These are phyloP conservation scores for Oscheius onirici DNA, from an alignment of 2,888 invertebrate genomes.

Conservation along the genomic window DNA sequence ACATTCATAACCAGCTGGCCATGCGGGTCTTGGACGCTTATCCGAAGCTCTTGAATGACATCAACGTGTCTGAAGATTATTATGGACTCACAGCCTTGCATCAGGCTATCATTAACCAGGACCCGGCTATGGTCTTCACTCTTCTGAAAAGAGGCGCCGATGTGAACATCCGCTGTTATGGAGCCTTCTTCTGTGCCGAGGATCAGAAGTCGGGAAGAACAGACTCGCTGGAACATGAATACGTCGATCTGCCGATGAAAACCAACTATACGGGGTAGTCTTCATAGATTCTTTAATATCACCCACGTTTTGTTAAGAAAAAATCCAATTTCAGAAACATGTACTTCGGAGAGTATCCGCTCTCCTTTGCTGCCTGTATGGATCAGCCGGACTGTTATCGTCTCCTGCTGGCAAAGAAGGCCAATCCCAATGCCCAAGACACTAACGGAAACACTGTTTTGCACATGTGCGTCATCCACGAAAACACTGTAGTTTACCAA, in stretches of 20 bases:
- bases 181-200: constrained; percentile 93
- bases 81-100: constrained; percentile 78
- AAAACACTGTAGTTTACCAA: constrained; percentile 79
- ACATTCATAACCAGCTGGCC: constrained; percentile 77
- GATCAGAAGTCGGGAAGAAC: constrained; percentile 82
- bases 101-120: constrained; percentile 97
- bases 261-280: constrained; percentile 87
- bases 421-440: constrained; percentile 91
- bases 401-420: constrained; percentile 83
- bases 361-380: constrained; percentile 93
- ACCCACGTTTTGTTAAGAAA: too few relatives aligned
- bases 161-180: constrained; percentile 81
- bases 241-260: constrained; percentile 83
- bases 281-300: too few relatives aligned
- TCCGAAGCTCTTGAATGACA: constrained; percentile 84
- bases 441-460: constrained; percentile 95
- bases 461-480: constrained; percentile 94
- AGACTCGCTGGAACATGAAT: constrained; percentile 88
- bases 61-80: constrained; percentile 66
- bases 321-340: constrained; percentile 87
- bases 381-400: constrained; percentile 93
- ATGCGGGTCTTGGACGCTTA: constrained; percentile 89
- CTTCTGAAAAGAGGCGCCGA: constrained; percentile 90
- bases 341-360: constrained; percentile 97
- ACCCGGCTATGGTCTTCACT: constrained; percentile 95